phyloP scores from a whole-genome alignment of 2,888 invertebrate species.

The Augochlorella aurata region DNA sequence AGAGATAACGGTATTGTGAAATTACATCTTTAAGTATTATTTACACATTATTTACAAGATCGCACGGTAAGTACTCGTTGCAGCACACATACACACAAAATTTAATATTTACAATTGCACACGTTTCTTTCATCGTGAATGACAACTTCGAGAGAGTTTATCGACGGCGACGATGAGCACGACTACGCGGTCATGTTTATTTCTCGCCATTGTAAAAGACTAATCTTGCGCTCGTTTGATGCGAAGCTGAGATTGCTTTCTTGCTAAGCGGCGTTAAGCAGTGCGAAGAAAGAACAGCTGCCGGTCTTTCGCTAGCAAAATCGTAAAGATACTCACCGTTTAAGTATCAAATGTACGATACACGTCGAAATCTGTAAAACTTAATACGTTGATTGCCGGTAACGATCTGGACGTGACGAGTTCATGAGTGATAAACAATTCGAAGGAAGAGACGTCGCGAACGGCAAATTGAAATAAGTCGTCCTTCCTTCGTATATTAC shows the following conservation, averaged over 20 bases:
- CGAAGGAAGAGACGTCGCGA: background rate
- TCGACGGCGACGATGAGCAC: conserved; percentile 39
- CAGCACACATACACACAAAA: background rate
- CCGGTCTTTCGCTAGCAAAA: background rate
- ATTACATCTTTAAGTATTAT: background rate
- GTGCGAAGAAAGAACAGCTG: background rate
- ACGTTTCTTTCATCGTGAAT: background rate
- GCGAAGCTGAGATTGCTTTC: conserved; percentile 12
- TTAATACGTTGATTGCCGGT: background rate
- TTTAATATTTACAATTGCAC: background rate
- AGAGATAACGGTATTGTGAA: background rate
- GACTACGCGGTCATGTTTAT: conserved; percentile 15
- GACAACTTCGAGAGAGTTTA: background rate
- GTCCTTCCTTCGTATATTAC: background rate
- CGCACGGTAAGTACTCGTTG: background rate
- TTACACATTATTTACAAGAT: background rate
- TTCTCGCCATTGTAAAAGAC: background rate
- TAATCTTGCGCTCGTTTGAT: conserved; percentile 6
- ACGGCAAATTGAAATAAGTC: background rate
- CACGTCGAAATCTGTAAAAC: conserved; percentile 28
- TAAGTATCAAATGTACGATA: conserved; percentile 19
- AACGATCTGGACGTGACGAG: background rate
- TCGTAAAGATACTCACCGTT: conserved; percentile 32
- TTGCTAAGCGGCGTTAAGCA: conserved; percentile 23
- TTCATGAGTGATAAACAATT: background rate